Percentiles rank a stretch among this genome's conserved stretches.
These are phyloP conservation scores for Tinea semifulvella DNA, from an alignment of 2,888 invertebrate genomes.

Conservation along the genomic window DNA sequence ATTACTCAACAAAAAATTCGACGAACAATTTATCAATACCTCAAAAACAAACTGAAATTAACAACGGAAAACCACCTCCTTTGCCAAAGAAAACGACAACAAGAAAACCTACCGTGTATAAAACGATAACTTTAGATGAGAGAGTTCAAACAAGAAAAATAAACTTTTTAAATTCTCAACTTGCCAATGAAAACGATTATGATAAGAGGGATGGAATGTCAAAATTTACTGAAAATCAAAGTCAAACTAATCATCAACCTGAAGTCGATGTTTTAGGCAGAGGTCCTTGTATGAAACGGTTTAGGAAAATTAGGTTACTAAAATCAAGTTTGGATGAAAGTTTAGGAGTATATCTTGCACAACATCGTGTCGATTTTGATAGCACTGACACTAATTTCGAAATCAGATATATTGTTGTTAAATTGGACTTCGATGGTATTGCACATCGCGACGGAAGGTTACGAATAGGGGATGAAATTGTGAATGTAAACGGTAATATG, in stretches of 20 bases:
- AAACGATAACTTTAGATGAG: conserved; percentile 58
- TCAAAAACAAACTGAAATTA: conserved; percentile 35
- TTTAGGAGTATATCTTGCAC: conserved; percentile 76
- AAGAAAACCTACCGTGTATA: conserved; percentile 52
- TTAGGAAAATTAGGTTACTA: conserved; percentile 71
- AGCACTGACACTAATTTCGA: conserved; percentile 62
- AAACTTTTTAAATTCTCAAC: conserved; percentile 56
- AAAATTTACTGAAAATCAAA: conserved; percentile 37
- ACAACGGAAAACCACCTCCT: conserved; percentile 52
- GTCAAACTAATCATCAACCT: conserved; percentile 32
- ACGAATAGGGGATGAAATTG: conserved; percentile 86
- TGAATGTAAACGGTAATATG: conserved; percentile 86
- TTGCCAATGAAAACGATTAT: conserved; percentile 41
- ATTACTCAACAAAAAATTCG: conserved; percentile 24
- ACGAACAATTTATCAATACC: conserved; percentile 24
- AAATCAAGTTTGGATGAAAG: conserved; percentile 73
- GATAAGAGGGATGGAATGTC: conserved; percentile 36
- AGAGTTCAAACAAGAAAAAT: conserved; percentile 60
- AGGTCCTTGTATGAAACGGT: conserved; percentile 69
- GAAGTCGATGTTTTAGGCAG: conserved; percentile 57
- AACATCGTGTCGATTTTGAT: conserved; percentile 67
- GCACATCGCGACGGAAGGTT: conserved; percentile 83
- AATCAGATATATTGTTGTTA: conserved; percentile 70
- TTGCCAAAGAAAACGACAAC: conserved; percentile 54
- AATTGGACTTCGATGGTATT: conserved; percentile 71